These are phyloP conservation scores for Characodon lateralis DNA, from an alignment of 2,797 vertebrate genomes.

Conservation along the genomic window DNA sequence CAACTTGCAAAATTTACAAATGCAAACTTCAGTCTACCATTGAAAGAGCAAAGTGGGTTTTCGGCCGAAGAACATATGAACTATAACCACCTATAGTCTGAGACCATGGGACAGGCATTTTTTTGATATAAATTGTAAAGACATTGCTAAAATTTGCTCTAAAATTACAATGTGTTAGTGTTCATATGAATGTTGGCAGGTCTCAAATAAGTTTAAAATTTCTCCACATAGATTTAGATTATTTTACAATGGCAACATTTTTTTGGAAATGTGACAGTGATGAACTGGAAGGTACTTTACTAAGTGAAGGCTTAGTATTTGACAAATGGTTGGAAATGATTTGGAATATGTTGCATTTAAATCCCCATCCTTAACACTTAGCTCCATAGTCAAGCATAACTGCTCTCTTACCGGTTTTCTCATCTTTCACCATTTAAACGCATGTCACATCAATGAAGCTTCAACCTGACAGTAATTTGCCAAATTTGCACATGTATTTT, in stretches of 20 bases:
- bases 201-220: background rate
- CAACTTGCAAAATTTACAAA: background rate
- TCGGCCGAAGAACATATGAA: background rate
- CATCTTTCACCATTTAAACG: conserved; percentile 8
- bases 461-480: conserved; percentile 9
- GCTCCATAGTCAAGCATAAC: background rate
- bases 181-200: background rate
- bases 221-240: background rate
- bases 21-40: too few relatives aligned
- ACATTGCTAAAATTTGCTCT: background rate
- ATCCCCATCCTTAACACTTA: background rate
- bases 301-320: conserved; percentile 1
- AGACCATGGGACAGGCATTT: background rate
- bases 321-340: conserved; percentile 13
- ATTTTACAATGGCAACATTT: background rate
- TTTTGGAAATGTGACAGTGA: background rate
- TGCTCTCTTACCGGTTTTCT: conserved; percentile 5
- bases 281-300: background rate
- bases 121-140: background rate
- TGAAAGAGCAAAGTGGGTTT: background rate
- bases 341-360: conserved; percentile 5
- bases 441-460: conserved; percentile 1
- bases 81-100: background rate
- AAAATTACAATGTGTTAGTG: background rate
- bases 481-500: conserved; percentile 1